Evolutionary conservation across 2,888 invertebrate genomes (phyloP), one percentile per base, ranked within the genome.

Genomic region (Adineta ricciae): DNA sequence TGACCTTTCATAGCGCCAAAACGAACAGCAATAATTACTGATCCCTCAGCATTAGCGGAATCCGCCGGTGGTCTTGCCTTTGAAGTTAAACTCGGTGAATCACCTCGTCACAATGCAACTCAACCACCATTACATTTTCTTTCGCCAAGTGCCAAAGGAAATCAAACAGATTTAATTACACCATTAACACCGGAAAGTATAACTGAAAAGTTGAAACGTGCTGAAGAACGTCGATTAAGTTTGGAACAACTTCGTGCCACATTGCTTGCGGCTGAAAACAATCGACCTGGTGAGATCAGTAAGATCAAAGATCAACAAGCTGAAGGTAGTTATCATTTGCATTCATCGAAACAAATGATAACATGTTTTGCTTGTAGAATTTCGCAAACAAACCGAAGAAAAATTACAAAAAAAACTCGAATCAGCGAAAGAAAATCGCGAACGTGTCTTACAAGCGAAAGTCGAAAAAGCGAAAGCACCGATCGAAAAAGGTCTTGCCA

Each of bases 351-450:
- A 50, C 19, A 50, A 16, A 50, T 50, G 50, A 36, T 38, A 8
- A 73, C 16, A 19, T 36, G 16, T 72, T 72, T 19, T 1, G 32
- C 7, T 14, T 19, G 16, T 1, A 78, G 78, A 78, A 41, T 78
- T 78, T 78, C 36, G 32, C n/a, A 78, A 78, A 41, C 38, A 41
- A 41, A 78, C 78, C 2, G 78, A 78, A 78, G 78, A 78, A 38
- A 78, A 78, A 78, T 78, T 78, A 41, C 41, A 41, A 41, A 78
- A 78, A 14, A 78, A 78, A 78, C 41, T 78, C n/a, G 78, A 78
- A 78, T 41, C 78, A 78, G 38, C 38, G 24, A 78, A 78, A 78
- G 78, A 78, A 78, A 78, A 78, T 78, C 78, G 78, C 14, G 78
- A 78, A 78, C 38, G 41, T 78, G 78, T 41, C n/a, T n/a, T 78